Conservation (phyloP, 2,113 vertebrate genomes). For the Eulemur macaco region DNA sequence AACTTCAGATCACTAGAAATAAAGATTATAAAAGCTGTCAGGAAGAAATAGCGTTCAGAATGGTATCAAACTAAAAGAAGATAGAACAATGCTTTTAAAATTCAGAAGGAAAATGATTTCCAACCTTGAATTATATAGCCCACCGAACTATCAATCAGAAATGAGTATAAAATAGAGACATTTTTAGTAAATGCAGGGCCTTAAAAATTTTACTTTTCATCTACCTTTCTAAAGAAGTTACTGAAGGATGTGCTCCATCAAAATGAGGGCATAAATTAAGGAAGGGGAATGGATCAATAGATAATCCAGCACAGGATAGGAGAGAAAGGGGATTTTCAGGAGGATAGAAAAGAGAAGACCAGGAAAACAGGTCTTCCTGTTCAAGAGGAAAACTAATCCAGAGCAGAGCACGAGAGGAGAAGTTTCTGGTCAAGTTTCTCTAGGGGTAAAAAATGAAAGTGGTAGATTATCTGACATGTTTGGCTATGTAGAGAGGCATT, state of each 20-base stretch:
- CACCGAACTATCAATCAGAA: background rate
- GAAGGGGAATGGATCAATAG: background rate
- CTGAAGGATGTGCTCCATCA: background rate
- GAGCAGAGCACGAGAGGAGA: background rate
- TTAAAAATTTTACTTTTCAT: background rate
- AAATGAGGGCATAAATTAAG: background rate
- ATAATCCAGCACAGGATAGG: too few species aligned
- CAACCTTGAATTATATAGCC: background rate
- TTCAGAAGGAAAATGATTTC: background rate
- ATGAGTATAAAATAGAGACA: background rate
- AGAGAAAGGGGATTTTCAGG: background rate
- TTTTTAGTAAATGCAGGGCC: background rate
- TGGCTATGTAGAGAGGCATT: background rate
- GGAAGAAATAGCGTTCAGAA: background rate
- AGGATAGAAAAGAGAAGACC: background rate
- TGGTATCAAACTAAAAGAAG: background rate
- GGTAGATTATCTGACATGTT: background rate
- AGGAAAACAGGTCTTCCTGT: background rate
- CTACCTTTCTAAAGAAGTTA: background rate
- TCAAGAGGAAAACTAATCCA: background rate
- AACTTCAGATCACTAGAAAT: background rate
- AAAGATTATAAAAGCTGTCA: background rate
- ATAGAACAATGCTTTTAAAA: background rate
- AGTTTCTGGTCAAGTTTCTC: background rate
- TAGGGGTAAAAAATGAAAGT: background rate